Evolutionary conservation across 1,140 invertebrate genomes (phyloP).

Genomic region (Pseudomyrmex gracilis): DNA sequence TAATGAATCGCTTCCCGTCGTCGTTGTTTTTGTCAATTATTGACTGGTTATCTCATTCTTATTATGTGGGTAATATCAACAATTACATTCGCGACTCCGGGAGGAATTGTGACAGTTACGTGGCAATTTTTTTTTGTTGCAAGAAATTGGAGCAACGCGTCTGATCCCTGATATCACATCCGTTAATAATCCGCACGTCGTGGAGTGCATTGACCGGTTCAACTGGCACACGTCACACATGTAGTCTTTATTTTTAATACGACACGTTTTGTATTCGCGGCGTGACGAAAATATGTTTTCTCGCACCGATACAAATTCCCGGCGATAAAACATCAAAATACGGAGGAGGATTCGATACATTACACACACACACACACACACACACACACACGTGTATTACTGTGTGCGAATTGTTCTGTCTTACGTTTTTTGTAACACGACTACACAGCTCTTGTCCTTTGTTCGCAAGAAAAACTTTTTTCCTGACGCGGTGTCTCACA

Average conservation of each 20-base stretch:
- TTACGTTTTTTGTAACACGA: not conserved
- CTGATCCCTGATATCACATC: slow-evolving; percentile 8
- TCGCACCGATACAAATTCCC: slow-evolving; percentile 4
- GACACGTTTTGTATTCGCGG: slow-evolving; percentile 14
- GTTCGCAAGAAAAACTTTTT: not conserved
- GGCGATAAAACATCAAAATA: slow-evolving; percentile 11
- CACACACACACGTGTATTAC: not conserved
- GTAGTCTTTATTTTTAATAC: slow-evolving; percentile 42
- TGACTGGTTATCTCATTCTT: not conserved
- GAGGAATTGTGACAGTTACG: not conserved
- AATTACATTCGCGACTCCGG: not conserved
- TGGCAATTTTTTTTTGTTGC: slow-evolving; percentile 7
- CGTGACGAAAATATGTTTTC: slow-evolving; percentile 25
- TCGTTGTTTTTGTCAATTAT: no score
- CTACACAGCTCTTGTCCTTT: not conserved
- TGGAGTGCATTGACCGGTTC: slow-evolving; percentile 45
- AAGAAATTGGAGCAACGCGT: slow-evolving; percentile 47
- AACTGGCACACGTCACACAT: slow-evolving; percentile 5
- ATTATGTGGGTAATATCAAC: not conserved
- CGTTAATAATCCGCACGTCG: slow-evolving; percentile 43
- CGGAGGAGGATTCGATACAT: not conserved
- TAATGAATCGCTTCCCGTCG: not conserved
- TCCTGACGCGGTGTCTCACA: slow-evolving; percentile 8
- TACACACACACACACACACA: no score
- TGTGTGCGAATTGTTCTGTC: not conserved